Conservation (phyloP, 2,797 vertebrate genomes). For the Microchirus variegatus region DNA sequence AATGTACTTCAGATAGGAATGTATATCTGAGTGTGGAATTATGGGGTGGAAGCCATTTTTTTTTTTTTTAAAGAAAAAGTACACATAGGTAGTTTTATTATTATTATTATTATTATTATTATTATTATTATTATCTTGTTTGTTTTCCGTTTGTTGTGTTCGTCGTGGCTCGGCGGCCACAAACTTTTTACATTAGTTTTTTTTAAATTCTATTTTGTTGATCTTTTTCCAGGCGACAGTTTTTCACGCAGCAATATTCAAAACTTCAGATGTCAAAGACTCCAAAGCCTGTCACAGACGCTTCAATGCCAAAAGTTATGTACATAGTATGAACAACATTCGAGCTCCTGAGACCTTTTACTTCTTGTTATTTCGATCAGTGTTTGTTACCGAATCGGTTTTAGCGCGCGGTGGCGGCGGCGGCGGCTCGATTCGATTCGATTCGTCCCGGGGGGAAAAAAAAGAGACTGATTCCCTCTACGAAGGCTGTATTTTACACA, state of each 20-base stretch:
- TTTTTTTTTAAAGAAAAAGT: slow-evolving; percentile 19
- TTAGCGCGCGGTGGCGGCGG: slow-evolving; percentile 51
- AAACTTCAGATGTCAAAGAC: slow-evolving; percentile 78
- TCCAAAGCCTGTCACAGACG: slow-evolving; percentile 80
- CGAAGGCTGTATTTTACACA: slow-evolving; percentile 84
- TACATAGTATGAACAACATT: slow-evolving; percentile 73
- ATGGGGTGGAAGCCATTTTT: slow-evolving; percentile 85
- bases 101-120: too few relatives aligned
- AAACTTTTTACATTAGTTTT: slow-evolving; percentile 53
- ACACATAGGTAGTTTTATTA: slow-evolving; percentile 56
- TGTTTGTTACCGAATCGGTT: slow-evolving; percentile 70
- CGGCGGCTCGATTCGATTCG: slow-evolving; percentile 2
- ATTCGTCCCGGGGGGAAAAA: slow-evolving; percentile 28
- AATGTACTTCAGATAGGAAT: slow-evolving; percentile 93
- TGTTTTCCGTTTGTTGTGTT: slow-evolving; percentile 60
- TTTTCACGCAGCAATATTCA: slow-evolving; percentile 80
- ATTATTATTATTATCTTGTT: slow-evolving; percentile 49
- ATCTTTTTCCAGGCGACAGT: slow-evolving; percentile 61
- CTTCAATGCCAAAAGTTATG: slow-evolving; percentile 82
- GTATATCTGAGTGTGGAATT: slow-evolving; percentile 87
- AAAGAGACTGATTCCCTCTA: slow-evolving; percentile 50
- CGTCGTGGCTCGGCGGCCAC: slow-evolving; percentile 55
- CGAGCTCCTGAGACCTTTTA: slow-evolving; percentile 69
- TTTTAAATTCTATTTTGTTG: slow-evolving; percentile 58
- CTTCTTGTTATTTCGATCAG: slow-evolving; percentile 40